A percentile compares a stretch with the other conserved stretches of the same genome.
Conservation (phyloP, 1,140 invertebrate genomes). For the Ceratosolen solmsi region DNA sequence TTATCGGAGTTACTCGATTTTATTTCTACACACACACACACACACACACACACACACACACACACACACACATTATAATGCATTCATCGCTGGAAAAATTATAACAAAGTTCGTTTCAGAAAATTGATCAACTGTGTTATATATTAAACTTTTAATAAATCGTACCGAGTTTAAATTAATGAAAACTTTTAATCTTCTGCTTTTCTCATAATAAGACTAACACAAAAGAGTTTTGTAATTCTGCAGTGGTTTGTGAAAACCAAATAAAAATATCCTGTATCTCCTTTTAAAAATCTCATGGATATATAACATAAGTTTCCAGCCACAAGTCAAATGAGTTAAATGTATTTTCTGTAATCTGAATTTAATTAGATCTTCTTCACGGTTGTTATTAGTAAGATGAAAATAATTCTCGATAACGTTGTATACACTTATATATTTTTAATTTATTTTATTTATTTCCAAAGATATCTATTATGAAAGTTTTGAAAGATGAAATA, state of each 20-base stretch:
- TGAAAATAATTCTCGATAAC: neutral
- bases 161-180: slow-evolving; percentile 4
- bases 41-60: too few species aligned
- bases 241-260: neutral
- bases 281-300: neutral
- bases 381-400: neutral
- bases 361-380: slow-evolving; percentile 3
- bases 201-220: neutral
- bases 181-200: slow-evolving; percentile 8
- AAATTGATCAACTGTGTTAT: too few species aligned
- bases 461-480: too few species aligned
- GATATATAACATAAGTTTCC: neutral
- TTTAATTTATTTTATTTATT: too few species aligned
- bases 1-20: too few species aligned
- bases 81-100: too few species aligned
- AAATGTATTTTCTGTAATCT: slow-evolving; percentile 32
- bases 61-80: too few species aligned
- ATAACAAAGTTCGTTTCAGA: too few species aligned
- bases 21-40: too few species aligned
- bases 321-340: neutral
- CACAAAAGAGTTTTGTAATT: neutral
- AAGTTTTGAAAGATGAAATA: too few species aligned
- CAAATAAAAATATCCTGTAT: slow-evolving; percentile 9
- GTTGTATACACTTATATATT: neutral
- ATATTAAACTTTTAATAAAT: neutral